Base-by-base conservation (phyloP, 2,888 invertebrate genomes). In the Tortrix viridana region DNA sequence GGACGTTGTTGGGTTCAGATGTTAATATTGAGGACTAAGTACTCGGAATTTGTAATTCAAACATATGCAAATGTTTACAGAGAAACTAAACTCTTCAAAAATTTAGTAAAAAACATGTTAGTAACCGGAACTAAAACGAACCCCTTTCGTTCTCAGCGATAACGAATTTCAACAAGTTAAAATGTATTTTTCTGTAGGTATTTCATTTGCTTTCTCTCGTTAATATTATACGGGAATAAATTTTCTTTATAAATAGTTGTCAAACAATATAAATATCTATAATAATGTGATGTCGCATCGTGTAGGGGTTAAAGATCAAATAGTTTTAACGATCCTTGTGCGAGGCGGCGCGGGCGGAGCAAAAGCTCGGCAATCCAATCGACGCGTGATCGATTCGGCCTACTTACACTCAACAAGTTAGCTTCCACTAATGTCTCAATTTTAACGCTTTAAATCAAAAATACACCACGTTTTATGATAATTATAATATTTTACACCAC, bases 341-440 rank as follows among this genome's bases (percentile, higher is more conserved):
- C 52, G 22, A 47, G 20, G 22, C 52, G 20, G 41, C 26, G 41
- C 66, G 70, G 66, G 20, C 67, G 72, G 67, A 73, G 74, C 74
- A 70, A 74, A 74, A 67, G 73, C 73, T 75, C 70, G 69, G 66
- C 65, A 62, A 52, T 58, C 62, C 64, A 68, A 69, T 71, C 71
- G 70, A 71, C 72, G 67, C 78, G 72, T 82, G 82, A 85, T 85
- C 78, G 73, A 80, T 81, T 81, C 71, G 85, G 69, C 82, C 84
- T 77, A 85, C 78, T 82, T 83, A 71, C 65, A 63, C 49, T 50
- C 53, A 59, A 56, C 69, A 74, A 69, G 71, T 73, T 53, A 58
- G 44, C 32, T 55, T 44, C 46, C 22, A 53, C 53, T 65, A 57
- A 67, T 65, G 62, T 62, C 62, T 65, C 47, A 55, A 67, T 67